Conservation (phyloP, 2,888 invertebrate genomes). For the Diadromus collaris region DNA sequence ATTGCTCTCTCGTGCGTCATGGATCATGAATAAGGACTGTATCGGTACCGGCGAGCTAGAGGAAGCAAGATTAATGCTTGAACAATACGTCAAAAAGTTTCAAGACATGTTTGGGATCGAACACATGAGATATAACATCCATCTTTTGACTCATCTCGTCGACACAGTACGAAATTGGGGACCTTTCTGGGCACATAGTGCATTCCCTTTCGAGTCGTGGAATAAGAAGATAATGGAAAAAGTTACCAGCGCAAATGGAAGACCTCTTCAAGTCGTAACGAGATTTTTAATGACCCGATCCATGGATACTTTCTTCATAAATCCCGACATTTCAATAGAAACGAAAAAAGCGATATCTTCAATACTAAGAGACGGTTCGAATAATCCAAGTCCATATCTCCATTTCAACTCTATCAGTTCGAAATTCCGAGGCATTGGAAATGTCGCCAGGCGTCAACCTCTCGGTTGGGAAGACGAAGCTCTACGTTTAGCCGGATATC, state of each 20-base stretch:
- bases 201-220: constrained; percentile 49
- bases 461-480: background rate
- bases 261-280: background rate
- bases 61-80: constrained; percentile 7
- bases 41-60: constrained; percentile 9
- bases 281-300: background rate
- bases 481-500: background rate
- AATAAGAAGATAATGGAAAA: constrained; percentile 41
- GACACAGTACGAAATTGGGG: constrained; percentile 50
- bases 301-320: background rate
- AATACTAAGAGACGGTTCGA: background rate
- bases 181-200: constrained; percentile 44
- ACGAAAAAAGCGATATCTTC: background rate
- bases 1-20: constrained; percentile 33
- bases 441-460: background rate
- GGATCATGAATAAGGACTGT: constrained; percentile 31
- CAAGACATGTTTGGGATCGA: constrained; percentile 20
- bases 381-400: background rate
- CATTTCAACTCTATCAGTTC: background rate
- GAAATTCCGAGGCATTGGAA: background rate
- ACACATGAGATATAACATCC: constrained; percentile 38
- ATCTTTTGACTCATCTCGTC: constrained; percentile 38
- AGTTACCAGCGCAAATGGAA: background rate
- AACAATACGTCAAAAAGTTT: constrained; percentile 19
- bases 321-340: background rate